Conservation (phyloP, 2,888 invertebrate species). For the Tridacna gigas region DNA sequence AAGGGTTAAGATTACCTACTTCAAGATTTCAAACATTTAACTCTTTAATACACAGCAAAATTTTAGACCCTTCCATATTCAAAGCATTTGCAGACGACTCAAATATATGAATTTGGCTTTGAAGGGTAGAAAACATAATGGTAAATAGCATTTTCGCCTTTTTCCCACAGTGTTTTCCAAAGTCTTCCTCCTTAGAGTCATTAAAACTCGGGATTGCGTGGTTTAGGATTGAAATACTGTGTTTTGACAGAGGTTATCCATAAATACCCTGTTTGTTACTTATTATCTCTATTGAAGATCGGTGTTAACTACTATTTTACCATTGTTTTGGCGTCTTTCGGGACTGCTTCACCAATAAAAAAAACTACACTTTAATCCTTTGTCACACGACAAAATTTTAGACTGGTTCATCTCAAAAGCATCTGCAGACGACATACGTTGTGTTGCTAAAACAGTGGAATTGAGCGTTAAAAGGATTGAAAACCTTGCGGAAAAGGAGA, state of each 20-base stretch:
- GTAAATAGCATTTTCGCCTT: too few relatives aligned
- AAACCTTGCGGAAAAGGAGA: background rate
- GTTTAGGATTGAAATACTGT: background rate
- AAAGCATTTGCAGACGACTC: too few relatives aligned
- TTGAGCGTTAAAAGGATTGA: background rate
- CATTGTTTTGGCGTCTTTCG: background rate
- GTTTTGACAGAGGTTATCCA: background rate
- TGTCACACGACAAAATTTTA: background rate
- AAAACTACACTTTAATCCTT: too few relatives aligned
- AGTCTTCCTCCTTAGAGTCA: too few relatives aligned
- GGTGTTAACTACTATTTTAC: conserved; percentile 15
- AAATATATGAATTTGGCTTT: too few relatives aligned
- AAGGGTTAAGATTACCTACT: too few relatives aligned
- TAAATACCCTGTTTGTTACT: background rate
- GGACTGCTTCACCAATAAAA: background rate
- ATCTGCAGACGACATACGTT: background rate
- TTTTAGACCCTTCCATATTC: too few relatives aligned
- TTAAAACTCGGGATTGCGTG: background rate
- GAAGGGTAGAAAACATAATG: too few relatives aligned
- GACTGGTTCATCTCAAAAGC: background rate
- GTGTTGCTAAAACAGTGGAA: background rate
- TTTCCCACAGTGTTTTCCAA: too few relatives aligned
- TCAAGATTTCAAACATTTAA: too few relatives aligned
- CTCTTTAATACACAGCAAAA: too few relatives aligned
- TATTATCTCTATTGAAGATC: conserved; percentile 20